phyloP scores from a whole-genome alignment of 2,888 invertebrate species.

The Synergus umbraculus region DNA sequence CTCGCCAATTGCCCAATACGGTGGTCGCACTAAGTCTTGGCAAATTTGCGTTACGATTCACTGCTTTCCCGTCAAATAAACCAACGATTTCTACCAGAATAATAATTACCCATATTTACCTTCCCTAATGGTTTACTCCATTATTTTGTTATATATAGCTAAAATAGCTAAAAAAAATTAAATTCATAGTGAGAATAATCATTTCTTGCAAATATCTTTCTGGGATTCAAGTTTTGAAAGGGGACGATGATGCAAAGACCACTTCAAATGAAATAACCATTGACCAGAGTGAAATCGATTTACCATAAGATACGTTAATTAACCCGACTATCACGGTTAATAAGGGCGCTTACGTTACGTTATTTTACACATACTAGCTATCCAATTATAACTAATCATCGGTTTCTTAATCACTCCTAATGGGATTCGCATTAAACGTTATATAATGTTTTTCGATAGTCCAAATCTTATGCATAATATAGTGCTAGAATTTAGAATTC shows the following conservation, averaged over 20 bases:
- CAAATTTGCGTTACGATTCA: constrained; percentile 55
- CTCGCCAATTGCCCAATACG: constrained; percentile 54
- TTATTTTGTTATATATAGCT: neutral
- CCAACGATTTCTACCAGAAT: neutral
- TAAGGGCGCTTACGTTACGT: neutral
- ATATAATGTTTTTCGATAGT: neutral
- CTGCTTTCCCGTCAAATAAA: constrained; percentile 12
- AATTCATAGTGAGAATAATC: too few species aligned
- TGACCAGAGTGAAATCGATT: neutral
- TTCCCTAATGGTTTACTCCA: neutral
- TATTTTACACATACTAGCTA: neutral
- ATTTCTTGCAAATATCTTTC: too few species aligned
- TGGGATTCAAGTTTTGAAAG: neutral
- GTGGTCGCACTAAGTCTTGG: constrained; percentile 53
- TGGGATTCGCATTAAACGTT: neutral
- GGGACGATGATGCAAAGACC: neutral
- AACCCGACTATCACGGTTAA: neutral
- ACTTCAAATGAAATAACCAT: neutral
- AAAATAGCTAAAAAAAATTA: too few species aligned
- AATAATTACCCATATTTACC: neutral
- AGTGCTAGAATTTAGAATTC: neutral
- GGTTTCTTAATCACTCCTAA: neutral
- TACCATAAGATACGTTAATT: neutral
- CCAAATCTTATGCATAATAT: neutral
- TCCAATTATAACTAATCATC: constrained; percentile 7